Conservation (phyloP, 2,888 invertebrate species). For the Oithona nana region DNA sequence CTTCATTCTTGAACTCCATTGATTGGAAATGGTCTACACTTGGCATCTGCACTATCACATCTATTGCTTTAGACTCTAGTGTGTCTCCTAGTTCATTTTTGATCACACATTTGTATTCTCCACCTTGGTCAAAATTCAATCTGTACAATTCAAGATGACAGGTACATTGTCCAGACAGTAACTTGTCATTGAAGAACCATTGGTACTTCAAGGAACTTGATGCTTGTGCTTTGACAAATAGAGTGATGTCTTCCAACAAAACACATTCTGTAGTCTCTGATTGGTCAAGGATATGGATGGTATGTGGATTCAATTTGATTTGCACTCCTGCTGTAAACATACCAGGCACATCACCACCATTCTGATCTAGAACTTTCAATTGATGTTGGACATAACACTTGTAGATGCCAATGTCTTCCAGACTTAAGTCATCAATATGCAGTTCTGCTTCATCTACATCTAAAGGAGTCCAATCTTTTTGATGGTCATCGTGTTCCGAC, state of each 20-base stretch:
- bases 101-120: slow-evolving; percentile 2
- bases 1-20: not conserved
- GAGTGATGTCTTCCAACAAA: not conserved
- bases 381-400: not conserved
- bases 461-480: not conserved
- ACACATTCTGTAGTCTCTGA: not conserved
- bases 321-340: not conserved
- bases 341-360: not conserved
- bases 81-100: not conserved
- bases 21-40: not conserved
- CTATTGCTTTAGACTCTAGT: not conserved
- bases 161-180: not conserved
- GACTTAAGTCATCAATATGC: not conserved
- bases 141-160: not conserved
- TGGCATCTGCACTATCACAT: not conserved
- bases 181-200: slow-evolving; percentile 10
- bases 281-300: not conserved
- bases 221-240: not conserved
- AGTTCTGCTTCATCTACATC: not conserved
- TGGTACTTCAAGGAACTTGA: slow-evolving; percentile 1
- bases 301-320: not conserved
- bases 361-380: not conserved
- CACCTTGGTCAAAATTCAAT: not conserved
- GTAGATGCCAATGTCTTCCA: not conserved
- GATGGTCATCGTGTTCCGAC: not conserved